phyloP scores from a whole-genome alignment of 2,888 invertebrate species.

The Eristalis intricaria region DNA sequence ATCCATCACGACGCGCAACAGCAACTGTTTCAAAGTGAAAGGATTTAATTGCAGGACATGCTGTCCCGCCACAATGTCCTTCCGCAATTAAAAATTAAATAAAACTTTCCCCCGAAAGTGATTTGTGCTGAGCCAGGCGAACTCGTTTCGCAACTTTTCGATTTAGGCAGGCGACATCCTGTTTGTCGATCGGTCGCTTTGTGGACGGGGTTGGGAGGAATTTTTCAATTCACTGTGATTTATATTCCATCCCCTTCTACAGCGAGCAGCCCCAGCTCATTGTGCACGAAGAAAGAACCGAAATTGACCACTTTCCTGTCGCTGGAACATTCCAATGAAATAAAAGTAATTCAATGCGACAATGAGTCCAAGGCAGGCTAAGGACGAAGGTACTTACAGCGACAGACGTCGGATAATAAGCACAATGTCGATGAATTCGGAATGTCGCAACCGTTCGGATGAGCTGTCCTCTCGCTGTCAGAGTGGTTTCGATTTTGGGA shows the following conservation, averaged over 20 bases:
- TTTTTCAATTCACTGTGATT: constrained; percentile 68
- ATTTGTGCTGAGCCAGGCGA: constrained; percentile 57
- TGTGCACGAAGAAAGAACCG: constrained; percentile 34
- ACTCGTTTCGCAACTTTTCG: constrained; percentile 50
- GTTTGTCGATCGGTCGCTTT: constrained; percentile 1
- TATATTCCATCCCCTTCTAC: constrained; percentile 23
- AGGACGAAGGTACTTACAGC: constrained; percentile 60
- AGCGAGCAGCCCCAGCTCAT: not conserved
- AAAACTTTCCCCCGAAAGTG: constrained; percentile 62
- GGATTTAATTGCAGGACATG: constrained; percentile 58
- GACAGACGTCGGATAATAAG: constrained; percentile 59
- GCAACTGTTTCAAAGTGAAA: not conserved
- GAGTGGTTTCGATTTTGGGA: constrained; percentile 55
- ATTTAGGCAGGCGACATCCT: constrained; percentile 64
- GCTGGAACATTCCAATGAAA: constrained; percentile 70
- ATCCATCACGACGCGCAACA: not conserved
- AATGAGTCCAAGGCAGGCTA: constrained; percentile 51
- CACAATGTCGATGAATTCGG: constrained; percentile 63
- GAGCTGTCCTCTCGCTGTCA: constrained; percentile 65
- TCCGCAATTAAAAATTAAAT: constrained; percentile 70
- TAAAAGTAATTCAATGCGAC: constrained; percentile 69
- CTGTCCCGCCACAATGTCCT: constrained; percentile 59
- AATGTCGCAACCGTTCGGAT: constrained; percentile 67
- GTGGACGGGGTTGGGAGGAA: constrained; percentile 34
- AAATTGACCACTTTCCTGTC: constrained; percentile 72